A percentile compares a stretch with the other conserved stretches of the same genome.
phyloP scores from a whole-genome alignment of 2,888 invertebrate species.

The Drosophila subsilvestris region DNA sequence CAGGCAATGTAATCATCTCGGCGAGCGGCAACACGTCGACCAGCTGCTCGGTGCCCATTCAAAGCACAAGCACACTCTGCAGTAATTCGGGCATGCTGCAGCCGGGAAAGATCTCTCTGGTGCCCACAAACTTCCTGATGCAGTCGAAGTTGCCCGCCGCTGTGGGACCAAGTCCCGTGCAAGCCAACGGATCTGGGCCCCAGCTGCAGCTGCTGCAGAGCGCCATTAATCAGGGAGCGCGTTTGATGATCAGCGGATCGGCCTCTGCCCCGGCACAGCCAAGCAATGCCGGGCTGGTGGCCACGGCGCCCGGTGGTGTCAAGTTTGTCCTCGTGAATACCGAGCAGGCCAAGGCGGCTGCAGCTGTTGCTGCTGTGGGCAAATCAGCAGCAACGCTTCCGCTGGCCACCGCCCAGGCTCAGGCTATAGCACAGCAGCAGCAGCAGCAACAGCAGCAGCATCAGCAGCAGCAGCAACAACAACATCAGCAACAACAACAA shows the following conservation, averaged over 20 bases:
- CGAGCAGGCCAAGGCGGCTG: constrained; percentile 65
- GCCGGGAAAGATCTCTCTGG: constrained; percentile 82
- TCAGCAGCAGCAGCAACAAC: constrained; percentile 36
- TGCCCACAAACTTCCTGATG: constrained; percentile 84
- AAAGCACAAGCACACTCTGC: constrained; percentile 27
- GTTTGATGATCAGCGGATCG: constrained; percentile 69
- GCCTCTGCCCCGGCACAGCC: constrained; percentile 41
- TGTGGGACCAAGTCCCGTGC: constrained; percentile 38
- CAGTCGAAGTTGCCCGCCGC: constrained; percentile 70
- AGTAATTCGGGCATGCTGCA: constrained; percentile 36
- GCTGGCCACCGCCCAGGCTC: constrained; percentile 39
- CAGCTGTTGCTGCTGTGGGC: constrained; percentile 34
- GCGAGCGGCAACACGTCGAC: constrained; percentile 53
- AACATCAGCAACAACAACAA: constrained; percentile 48
- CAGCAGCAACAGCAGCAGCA: constrained; percentile 50
- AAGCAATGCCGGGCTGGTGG: constrained; percentile 63
- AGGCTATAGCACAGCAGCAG: constrained; percentile 34
- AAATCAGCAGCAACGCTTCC: constrained; percentile 45
- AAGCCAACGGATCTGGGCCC: constrained; percentile 43
- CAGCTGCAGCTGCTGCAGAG: constrained; percentile 69
- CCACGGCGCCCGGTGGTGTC: constrained; percentile 81
- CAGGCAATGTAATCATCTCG: constrained; percentile 56
- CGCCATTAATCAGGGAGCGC: constrained; percentile 70
- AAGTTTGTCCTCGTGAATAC: constrained; percentile 83
- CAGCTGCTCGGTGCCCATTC: constrained; percentile 41